These are phyloP conservation scores for Dasyornis broadbenti DNA, from an alignment of 2,113 vertebrate genomes.

Conservation along the genomic window DNA sequence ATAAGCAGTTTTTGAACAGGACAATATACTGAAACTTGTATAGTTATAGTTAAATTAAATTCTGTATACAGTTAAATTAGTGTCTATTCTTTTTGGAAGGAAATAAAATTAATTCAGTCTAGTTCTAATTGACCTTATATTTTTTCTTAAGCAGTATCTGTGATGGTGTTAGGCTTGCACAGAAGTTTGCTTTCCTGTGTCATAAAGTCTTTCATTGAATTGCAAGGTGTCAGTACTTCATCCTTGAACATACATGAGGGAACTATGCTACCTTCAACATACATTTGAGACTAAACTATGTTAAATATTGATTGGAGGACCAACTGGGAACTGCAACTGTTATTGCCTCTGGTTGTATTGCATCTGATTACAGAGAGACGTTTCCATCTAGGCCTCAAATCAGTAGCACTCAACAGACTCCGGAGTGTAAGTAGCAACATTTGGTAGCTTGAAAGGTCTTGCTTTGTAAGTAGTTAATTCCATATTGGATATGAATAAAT, in stretches of 20 bases:
- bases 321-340: neutral
- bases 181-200: neutral
- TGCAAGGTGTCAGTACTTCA: neutral
- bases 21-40: slow-evolving; percentile 52
- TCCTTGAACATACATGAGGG: neutral
- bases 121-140: slow-evolving; percentile 30
- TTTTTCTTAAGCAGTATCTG: neutral
- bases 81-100: slow-evolving; percentile 45
- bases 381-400: neutral
- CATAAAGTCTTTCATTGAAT: neutral
- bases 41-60: slow-evolving; percentile 62
- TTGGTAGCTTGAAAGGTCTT: neutral
- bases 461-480: neutral
- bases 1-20: slow-evolving; percentile 45
- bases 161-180: neutral
- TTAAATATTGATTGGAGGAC: neutral
- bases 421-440: neutral
- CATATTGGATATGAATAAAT: neutral
- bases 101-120: slow-evolving; percentile 57
- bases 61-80: slow-evolving; percentile 60
- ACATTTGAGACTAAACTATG: neutral
- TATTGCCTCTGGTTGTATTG: neutral
- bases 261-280: neutral
- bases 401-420: neutral
- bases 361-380: neutral